phyloP scores from a whole-genome alignment of 2,113 vertebrate species.

The Saguinus midas region DNA sequence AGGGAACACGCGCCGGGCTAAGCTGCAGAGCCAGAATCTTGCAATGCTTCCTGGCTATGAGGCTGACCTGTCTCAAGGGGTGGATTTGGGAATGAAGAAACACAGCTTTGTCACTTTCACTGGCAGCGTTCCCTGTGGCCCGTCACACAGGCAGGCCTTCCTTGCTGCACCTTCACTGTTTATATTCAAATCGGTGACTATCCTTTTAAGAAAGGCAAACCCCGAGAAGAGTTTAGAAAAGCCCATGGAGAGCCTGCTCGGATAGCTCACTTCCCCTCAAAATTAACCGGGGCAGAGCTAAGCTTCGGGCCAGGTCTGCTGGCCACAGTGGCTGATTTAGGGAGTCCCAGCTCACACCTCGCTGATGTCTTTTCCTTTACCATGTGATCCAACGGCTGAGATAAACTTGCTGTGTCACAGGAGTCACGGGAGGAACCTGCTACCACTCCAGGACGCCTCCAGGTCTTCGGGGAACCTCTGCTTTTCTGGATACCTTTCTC shows the following conservation, averaged over 20 bases:
- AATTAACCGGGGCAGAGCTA: too few species aligned
- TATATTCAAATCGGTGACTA: not conserved
- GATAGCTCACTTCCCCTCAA: not conserved
- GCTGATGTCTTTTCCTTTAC: not conserved
- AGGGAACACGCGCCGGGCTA: too few species aligned
- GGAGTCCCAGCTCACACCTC: too few species aligned
- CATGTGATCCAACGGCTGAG: not conserved
- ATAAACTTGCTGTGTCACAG: not conserved
- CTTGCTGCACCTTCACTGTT: too few species aligned
- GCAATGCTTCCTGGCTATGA: not conserved
- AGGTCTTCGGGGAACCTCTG: not conserved
- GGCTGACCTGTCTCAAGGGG: not conserved
- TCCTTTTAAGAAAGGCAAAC: not conserved
- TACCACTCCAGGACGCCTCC: not conserved
- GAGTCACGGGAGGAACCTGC: not conserved
- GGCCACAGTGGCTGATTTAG: too few species aligned
- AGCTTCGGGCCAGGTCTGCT: not conserved
- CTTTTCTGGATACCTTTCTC: not conserved
- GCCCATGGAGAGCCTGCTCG: not conserved
- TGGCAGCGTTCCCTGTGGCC: too few species aligned
- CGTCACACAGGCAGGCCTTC: not conserved
- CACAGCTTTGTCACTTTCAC: fast-evolving
- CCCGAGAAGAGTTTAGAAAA: not conserved
- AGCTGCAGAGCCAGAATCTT: too few species aligned
- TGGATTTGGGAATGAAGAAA: not conserved